Conservation (phyloP, 2,888 invertebrate species). For the Oscheius sp. region DNA sequence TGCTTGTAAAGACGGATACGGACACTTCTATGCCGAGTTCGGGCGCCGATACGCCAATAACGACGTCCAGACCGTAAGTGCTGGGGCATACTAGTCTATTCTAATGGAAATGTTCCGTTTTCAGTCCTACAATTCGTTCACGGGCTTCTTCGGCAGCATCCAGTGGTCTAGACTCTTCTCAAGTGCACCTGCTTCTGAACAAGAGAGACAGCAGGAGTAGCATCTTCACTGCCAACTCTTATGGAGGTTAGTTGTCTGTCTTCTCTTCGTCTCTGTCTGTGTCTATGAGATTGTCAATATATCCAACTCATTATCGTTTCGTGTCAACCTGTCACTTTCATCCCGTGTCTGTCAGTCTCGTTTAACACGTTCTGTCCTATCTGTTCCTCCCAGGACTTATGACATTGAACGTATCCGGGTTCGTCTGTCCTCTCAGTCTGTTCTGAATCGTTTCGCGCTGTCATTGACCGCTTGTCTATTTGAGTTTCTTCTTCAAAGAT, state of each 20-base stretch:
- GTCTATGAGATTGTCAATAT: too few relatives aligned
- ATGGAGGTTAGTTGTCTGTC: conserved; percentile 2
- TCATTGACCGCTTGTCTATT: too few relatives aligned
- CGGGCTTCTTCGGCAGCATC: conserved; percentile 38
- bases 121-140: conserved; percentile 31
- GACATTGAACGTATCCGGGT: too few relatives aligned
- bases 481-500: too few relatives aligned
- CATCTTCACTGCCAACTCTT: conserved; percentile 18
- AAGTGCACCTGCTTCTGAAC: conserved; percentile 50
- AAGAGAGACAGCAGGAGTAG: conserved; percentile 36
- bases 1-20: neutral
- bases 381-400: too few relatives aligned
- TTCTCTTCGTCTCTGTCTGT: too few relatives aligned
- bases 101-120: neutral
- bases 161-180: conserved; percentile 44
- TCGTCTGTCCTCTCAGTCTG: too few relatives aligned
- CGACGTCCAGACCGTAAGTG: conserved; percentile 27
- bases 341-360: too few relatives aligned
- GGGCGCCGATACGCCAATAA: conserved; percentile 11
- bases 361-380: too few relatives aligned
- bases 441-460: too few relatives aligned
- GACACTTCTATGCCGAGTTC: conserved; percentile 19
- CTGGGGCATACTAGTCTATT: neutral
- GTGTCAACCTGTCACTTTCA: too few relatives aligned
- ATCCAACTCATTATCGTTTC: too few relatives aligned